phyloP scores from a whole-genome alignment of 2,113 vertebrate species.

The Mobula hypostoma region DNA sequence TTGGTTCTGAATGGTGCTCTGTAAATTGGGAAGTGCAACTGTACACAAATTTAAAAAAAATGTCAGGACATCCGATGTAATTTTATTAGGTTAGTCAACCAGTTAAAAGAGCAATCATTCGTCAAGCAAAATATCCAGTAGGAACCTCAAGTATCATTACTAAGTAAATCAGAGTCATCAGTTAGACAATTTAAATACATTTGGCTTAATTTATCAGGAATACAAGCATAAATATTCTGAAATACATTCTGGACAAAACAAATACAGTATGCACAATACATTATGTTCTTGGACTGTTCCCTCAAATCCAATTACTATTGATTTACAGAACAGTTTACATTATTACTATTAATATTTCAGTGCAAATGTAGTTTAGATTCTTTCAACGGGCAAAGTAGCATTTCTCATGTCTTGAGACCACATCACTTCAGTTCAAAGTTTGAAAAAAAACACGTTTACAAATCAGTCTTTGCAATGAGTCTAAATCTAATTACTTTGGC shows the following conservation, averaged over 20 bases:
- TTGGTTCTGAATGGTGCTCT: not conserved
- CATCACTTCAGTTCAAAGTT: not conserved
- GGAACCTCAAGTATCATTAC: constrained; percentile 8
- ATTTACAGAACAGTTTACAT: constrained; percentile 35
- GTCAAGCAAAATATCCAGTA: not conserved
- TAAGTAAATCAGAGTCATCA: constrained; percentile 12
- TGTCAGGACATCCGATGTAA: constrained; percentile 23
- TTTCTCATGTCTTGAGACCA: constrained; percentile 7
- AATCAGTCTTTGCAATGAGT: not conserved
- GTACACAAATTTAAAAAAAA: not conserved
- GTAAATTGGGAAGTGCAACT: not conserved
- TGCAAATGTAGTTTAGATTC: constrained; percentile 15
- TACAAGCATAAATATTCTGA: constrained; percentile 29
- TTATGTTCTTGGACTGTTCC: not conserved
- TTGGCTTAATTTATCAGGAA: constrained; percentile 23
- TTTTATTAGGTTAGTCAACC: constrained; percentile 35
- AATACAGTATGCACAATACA: constrained; percentile 32
- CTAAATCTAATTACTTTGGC: constrained; percentile 34
- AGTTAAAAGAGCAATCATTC: constrained; percentile 33
- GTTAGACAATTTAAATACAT: constrained; percentile 29
- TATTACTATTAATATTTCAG: constrained; percentile 31
- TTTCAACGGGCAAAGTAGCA: not conserved
- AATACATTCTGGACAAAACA: constrained; percentile 33
- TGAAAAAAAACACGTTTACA: not conserved
- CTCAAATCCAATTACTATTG: constrained; percentile 16